Evolutionary conservation across 2,113 vertebrate genomes (phyloP).

Genomic region (Pachyramphus minor): DNA sequence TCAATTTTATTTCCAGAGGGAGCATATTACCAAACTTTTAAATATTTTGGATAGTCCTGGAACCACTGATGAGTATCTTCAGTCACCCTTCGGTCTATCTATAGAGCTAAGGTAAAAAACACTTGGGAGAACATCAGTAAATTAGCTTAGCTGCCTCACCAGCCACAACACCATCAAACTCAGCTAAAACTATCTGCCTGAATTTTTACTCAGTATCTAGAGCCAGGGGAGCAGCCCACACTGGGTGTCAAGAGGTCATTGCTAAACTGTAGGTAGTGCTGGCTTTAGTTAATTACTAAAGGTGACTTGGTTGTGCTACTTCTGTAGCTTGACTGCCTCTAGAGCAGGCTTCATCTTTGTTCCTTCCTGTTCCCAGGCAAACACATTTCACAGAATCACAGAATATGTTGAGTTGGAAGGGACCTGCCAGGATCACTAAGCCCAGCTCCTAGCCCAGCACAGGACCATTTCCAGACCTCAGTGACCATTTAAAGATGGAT

Average conservation of each 20-base stretch:
- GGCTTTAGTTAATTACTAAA: background rate
- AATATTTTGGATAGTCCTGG: background rate
- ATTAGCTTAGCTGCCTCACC: background rate
- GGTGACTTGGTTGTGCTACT: background rate
- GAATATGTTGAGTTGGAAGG: background rate
- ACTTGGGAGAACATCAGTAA: background rate
- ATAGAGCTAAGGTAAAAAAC: background rate
- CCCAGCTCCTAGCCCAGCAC: background rate
- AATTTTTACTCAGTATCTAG: background rate
- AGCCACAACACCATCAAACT: background rate
- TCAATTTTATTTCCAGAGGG: background rate
- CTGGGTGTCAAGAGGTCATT: background rate
- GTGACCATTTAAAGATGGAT: background rate
- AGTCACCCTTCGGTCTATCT: background rate
- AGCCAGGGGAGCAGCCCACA: background rate
- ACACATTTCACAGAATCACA: background rate
- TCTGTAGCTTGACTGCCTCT: background rate
- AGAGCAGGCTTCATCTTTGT: background rate
- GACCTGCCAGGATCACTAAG: background rate
- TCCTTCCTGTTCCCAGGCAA: background rate
- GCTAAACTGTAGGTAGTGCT: background rate
- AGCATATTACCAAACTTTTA: background rate
- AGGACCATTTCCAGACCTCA: background rate
- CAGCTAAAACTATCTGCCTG: background rate
- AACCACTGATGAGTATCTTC: background rate